phyloP scores from a whole-genome alignment of 2,888 invertebrate genomes.

The Caenorhabditis afra region DNA sequence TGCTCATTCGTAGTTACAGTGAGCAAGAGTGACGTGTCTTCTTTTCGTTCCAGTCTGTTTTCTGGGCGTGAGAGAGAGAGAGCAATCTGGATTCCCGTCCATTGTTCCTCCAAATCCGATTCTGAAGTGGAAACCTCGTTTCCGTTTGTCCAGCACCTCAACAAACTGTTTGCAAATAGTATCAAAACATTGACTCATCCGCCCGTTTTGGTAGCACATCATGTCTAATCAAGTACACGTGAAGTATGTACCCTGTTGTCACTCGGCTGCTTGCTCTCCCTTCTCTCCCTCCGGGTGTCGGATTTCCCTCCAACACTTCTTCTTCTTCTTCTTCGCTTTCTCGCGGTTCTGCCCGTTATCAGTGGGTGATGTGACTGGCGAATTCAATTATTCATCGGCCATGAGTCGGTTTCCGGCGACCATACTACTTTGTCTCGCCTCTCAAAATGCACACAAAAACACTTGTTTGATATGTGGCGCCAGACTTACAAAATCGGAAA shows the following conservation, averaged over 20 bases:
- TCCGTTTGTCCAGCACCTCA: constrained; percentile 32
- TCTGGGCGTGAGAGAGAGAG: too few species aligned
- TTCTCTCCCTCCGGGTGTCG: constrained; percentile 12
- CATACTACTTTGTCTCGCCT: constrained; percentile 15
- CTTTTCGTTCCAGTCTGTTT: not conserved
- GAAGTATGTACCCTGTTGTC: constrained; percentile 51
- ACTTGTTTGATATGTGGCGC: constrained; percentile 12
- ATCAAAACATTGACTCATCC: constrained; percentile 58
- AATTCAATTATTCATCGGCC: constrained; percentile 43
- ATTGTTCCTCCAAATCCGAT: too few species aligned
- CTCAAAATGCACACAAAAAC: constrained; percentile 22
- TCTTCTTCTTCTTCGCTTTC: constrained; percentile 2
- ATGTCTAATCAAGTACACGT: constrained; percentile 52
- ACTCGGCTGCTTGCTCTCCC: constrained; percentile 41
- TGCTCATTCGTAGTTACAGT: not conserved
- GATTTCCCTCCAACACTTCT: constrained; percentile 1
- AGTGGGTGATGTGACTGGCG: constrained; percentile 14
- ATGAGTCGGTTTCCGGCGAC: constrained; percentile 38
- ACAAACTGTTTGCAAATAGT: constrained; percentile 54
- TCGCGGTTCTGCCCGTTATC: constrained; percentile 24
- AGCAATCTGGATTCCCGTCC: too few species aligned
- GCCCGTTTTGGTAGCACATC: constrained; percentile 40
- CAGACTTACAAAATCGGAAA: constrained; percentile 52
- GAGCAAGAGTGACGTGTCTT: not conserved
- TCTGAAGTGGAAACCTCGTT: constrained; percentile 14